A percentile compares a stretch with the other conserved stretches of the same genome.
Evolutionary conservation across 2,113 vertebrate species (phyloP).

Genomic region (Bungarus multicinctus): DNA sequence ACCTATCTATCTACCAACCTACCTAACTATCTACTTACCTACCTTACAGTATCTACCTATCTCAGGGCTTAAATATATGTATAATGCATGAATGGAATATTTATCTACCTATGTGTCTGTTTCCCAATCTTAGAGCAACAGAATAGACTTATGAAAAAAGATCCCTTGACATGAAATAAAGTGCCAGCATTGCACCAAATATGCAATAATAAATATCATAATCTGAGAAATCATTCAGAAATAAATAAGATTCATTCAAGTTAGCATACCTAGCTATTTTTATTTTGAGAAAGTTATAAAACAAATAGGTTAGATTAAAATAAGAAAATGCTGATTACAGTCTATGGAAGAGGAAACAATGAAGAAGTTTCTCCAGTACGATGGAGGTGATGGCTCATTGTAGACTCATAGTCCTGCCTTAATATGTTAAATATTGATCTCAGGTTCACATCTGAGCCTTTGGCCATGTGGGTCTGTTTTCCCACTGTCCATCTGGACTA

Average conservation of each 20-base stretch:
- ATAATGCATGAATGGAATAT: not conserved
- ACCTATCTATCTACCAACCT: no score
- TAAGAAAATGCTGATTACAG: not conserved
- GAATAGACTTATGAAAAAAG: not conserved
- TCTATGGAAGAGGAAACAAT: not conserved
- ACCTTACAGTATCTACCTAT: no score
- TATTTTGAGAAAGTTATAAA: not conserved
- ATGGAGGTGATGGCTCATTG: not conserved
- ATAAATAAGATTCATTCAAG: not conserved
- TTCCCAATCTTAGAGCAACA: not conserved
- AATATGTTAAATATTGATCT: conserved; percentile 32
- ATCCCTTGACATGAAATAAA: not conserved
- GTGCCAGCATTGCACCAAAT: not conserved
- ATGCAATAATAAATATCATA: not conserved
- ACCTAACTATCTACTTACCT: no score
- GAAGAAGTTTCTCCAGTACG: not conserved
- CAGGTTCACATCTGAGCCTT: not conserved
- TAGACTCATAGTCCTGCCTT: not conserved
- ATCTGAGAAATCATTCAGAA: not conserved
- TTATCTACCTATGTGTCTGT: not conserved
- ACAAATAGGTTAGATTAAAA: not conserved
- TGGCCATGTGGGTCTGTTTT: conserved; percentile 9
- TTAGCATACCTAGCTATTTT: not conserved
- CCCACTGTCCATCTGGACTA: conserved; percentile 10
- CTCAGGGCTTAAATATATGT: not conserved